A percentile compares a stretch with the other conserved stretches of the same genome.
These are phyloP conservation scores for Phycodurus eques DNA, from an alignment of 2,113 vertebrate species.

Conservation along the genomic window DNA sequence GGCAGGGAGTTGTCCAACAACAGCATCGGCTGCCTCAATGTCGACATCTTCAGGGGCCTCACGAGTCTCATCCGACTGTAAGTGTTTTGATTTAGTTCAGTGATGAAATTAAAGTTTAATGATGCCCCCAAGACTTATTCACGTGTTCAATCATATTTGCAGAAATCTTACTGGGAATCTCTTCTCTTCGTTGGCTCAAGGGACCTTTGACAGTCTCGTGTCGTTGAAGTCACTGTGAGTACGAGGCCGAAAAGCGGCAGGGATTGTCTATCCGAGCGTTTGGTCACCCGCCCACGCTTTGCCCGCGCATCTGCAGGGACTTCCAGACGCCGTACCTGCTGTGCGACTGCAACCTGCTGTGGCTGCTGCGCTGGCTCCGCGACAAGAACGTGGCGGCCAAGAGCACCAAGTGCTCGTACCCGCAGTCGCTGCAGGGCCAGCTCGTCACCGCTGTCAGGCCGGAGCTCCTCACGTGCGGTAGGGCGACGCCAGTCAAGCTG, in stretches of 20 bases:
- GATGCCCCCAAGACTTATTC: too few relatives aligned
- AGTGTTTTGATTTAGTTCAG: slow-evolving; percentile 64
- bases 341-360: slow-evolving; percentile 94
- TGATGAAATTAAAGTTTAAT: background rate
- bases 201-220: slow-evolving; percentile 88
- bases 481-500: slow-evolving; percentile 20
- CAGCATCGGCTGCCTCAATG: slow-evolving; percentile 91
- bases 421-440: slow-evolving; percentile 87
- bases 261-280: background rate
- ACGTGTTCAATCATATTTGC: slow-evolving; percentile 22
- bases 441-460: slow-evolving; percentile 77
- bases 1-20: slow-evolving; percentile 92
- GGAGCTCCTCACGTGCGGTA: slow-evolving; percentile 91
- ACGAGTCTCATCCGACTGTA: slow-evolving; percentile 85
- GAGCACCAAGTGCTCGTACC: slow-evolving; percentile 90
- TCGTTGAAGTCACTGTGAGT: slow-evolving; percentile 92
- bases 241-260: background rate
- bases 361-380: slow-evolving; percentile 90
- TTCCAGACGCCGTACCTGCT: slow-evolving; percentile 92
- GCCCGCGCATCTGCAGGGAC: slow-evolving; percentile 73
- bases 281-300: background rate
- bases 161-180: slow-evolving; percentile 95
- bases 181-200: slow-evolving; percentile 89
- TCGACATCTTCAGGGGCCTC: slow-evolving; percentile 90
- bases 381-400: slow-evolving; percentile 83